Base-by-base conservation (phyloP, 2,113 vertebrate genomes). In the Montifringilla adamsi region DNA sequence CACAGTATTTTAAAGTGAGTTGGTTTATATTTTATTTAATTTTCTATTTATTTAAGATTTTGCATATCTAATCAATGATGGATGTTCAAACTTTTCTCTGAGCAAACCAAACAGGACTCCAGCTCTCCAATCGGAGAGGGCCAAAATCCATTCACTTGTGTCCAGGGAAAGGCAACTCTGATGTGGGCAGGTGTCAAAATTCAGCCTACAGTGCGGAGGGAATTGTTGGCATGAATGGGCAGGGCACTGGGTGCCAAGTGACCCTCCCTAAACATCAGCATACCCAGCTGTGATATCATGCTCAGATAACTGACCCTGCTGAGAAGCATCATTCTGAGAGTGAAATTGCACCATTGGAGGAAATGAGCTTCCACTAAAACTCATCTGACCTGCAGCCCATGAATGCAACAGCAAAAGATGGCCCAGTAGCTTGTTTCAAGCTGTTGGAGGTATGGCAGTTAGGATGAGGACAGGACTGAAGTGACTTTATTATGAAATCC, bases 31-130 rank as follows among this genome's bases (percentile, higher is more conserved):
- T 70, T 90, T 84, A 92, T 80, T 94, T 96, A 52, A 22, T 84
- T 94, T 95, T 81, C 64, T 95, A 66, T 88, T 94, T 96, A 83
- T 94, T 91, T 93, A 78, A 72, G 47, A 60, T 87, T 95, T 95
- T 94, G 30, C 73, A 41, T 87, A 81, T 41, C 85, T 90, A 72
- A 55, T 75, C 56, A 82, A 22, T 90, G 46, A 55, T 35, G 81
- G 91, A 90, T 92, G 73, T 88, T 95, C 88, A 94, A 67, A 53
- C 60, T 96, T 95, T 93, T 89, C 41, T 84, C 64, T 14, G 4
- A 81, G 59, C 74, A 87, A 76, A 62, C 47, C 87, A 79, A 93
- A 75, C 10, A 12, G 11, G 27, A 83, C 37, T 77, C 22, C 35
- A 58, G 9, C n/a, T 62, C n/a, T 62, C 64, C 26, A 59, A 24